Conservation (phyloP, 2,113 vertebrate species). For the Corythornis madagascariensis region DNA sequence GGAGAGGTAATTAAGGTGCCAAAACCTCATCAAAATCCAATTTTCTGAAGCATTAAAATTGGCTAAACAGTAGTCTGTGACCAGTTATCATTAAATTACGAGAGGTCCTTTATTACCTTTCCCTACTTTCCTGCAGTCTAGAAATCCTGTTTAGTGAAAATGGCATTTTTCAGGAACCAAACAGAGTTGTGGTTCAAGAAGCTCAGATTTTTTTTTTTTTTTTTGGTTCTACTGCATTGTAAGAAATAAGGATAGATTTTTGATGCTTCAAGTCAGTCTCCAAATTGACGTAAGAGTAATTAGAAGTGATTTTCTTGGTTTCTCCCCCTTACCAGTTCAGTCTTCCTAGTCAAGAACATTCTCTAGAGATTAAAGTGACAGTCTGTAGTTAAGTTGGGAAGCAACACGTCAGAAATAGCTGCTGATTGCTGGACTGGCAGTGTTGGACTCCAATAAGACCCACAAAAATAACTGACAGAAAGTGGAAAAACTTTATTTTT, state of each 20-base stretch:
- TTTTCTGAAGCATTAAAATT: conserved; percentile 65
- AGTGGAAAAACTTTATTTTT: neutral
- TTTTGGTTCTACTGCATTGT: neutral
- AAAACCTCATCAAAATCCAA: conserved; percentile 68
- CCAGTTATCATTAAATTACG: conserved; percentile 47
- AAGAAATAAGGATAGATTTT: conserved; percentile 31
- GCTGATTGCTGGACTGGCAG: conserved; percentile 1
- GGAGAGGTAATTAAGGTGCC: conserved; percentile 53
- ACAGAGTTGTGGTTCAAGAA: conserved; percentile 6
- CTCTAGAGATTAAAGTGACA: conserved; percentile 44
- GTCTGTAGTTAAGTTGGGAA: conserved; percentile 43
- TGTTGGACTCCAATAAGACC: neutral
- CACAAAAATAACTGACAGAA: conserved; percentile 18
- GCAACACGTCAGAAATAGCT: conserved; percentile 18
- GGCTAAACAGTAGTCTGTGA: conserved; percentile 47
- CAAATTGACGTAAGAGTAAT: conserved; percentile 43
- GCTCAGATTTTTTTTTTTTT: neutral
- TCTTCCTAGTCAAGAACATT: neutral
- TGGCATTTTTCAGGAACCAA: conserved; percentile 39
- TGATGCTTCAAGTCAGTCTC: conserved; percentile 38
- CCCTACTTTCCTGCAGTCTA: neutral
- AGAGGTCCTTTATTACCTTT: conserved; percentile 42
- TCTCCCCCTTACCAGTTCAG: neutral
- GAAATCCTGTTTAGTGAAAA: conserved; percentile 33
- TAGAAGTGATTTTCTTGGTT: conserved; percentile 60